Percentiles rank a stretch among this genome's conserved stretches.
Conservation (phyloP, 2,797 vertebrate species). For the Macropus fuliginosus region DNA sequence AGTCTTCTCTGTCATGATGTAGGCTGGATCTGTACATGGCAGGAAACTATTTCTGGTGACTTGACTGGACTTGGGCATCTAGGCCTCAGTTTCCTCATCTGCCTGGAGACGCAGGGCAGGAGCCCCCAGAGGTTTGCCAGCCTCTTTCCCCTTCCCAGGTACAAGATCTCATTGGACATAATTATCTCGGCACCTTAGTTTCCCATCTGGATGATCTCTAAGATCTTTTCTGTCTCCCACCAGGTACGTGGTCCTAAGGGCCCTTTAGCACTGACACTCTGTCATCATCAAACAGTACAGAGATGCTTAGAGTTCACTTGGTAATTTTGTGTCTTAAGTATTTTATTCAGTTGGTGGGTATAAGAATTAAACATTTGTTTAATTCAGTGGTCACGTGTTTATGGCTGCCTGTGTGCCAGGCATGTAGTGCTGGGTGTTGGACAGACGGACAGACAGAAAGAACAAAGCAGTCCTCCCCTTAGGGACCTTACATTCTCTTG, state of each 20-base stretch:
- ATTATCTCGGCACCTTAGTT: not conserved
- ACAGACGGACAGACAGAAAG: not conserved
- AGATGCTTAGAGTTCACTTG: not conserved
- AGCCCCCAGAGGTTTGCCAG: not conserved
- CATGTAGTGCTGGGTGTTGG: not conserved
- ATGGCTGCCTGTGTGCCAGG: not conserved
- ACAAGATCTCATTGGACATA: not conserved
- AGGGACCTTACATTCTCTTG: not conserved
- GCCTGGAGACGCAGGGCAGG: not conserved
- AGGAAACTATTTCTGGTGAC: slow-evolving; percentile 11
- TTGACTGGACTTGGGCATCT: slow-evolving; percentile 11
- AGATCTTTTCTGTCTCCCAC: not conserved
- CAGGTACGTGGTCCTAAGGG: not conserved
- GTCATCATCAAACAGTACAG: not conserved
- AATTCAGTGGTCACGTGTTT: not conserved
- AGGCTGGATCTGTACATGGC: slow-evolving; percentile 7
- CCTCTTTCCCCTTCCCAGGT: too few species aligned
- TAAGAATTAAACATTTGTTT: not conserved
- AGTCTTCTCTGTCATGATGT: not conserved
- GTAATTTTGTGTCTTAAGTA: not conserved
- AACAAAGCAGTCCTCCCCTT: not conserved
- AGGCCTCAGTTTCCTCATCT: slow-evolving; percentile 27
- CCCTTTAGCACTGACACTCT: not conserved
- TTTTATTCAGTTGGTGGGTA: not conserved
- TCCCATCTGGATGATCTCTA: not conserved